Percentiles rank a stretch among this genome's conserved stretches.
phyloP scores from a whole-genome alignment of 2,113 vertebrate species.

The Reinhardtius hippoglossoides region DNA sequence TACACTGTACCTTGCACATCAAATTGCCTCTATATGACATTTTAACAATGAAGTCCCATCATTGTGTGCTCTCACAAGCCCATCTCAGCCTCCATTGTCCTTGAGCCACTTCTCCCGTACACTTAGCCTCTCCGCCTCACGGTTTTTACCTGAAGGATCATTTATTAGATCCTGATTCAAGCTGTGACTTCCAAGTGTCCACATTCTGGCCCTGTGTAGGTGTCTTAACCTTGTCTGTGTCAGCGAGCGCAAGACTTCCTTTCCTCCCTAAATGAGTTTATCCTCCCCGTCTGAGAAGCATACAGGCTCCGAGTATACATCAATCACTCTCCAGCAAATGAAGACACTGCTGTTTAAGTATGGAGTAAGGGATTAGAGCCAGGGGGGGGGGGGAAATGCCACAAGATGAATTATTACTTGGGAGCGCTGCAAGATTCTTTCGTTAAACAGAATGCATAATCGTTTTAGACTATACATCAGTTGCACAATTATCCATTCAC shows the following conservation, averaged over 20 bases:
- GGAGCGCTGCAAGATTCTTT: slow-evolving; percentile 51
- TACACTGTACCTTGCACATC: slow-evolving; percentile 16
- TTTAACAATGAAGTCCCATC: slow-evolving; percentile 72
- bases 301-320: slow-evolving; percentile 45
- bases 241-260: slow-evolving; percentile 57
- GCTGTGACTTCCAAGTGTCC: slow-evolving; percentile 73
- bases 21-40: slow-evolving; percentile 60
- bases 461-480: slow-evolving; percentile 59
- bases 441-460: slow-evolving; percentile 58
- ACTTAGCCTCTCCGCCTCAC: slow-evolving; percentile 49
- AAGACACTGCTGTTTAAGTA: slow-evolving; percentile 53
- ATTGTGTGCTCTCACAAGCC: slow-evolving; percentile 57
- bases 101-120: slow-evolving; percentile 68
- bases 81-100: slow-evolving; percentile 65
- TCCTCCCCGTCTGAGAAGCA: slow-evolving; percentile 37
- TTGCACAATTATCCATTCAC: slow-evolving; percentile 60
- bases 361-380: slow-evolving; percentile 32
- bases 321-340: slow-evolving; percentile 53
- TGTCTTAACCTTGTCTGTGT: slow-evolving; percentile 68
- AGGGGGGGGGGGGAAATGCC: slow-evolving; percentile 22
- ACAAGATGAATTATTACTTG: slow-evolving; percentile 52
- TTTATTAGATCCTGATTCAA: slow-evolving; percentile 74
- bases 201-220: slow-evolving; percentile 58
- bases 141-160: slow-evolving; percentile 71
- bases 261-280: slow-evolving; percentile 63